Base-by-base conservation (phyloP, 2,113 vertebrate genomes). In the Oreochromis niloticus region DNA sequence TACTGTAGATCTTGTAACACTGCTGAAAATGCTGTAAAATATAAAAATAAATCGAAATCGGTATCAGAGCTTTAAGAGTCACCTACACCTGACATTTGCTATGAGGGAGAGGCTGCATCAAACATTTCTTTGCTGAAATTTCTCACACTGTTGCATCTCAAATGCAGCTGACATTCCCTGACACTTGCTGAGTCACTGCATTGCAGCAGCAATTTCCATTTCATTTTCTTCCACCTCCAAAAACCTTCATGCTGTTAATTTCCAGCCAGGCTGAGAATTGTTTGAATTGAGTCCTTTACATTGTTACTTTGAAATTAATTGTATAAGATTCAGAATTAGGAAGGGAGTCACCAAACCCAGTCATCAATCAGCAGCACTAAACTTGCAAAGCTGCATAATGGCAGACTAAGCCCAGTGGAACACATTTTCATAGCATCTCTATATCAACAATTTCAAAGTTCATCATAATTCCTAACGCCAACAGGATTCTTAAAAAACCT, bases 21-120 rank as follows among this genome's bases (percentile, higher is more conserved):
- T 30, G 79, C 63, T 54, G 59, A 84, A 89, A 78, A 66, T 24
- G 34, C 87, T 43, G 59, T 24, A 54, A 93, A 83, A 54, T 81
- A 71, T 84, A 85, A 81, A 92, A 92, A 89, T 81, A 87, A 80
- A 86, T 68, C 61, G 10, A 48, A 81, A 88, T 78, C 55, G 3
- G 5, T 75, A 83, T 86, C n/a, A 19, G 43, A 78, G 43, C 46
- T 78, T 24, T 27, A 52, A 52, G 39, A 87, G 63, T 84, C 83
- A 91, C 66, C 68, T 84, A 36, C 32, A 79, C 19, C 1, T 85
- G 83, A 87, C 50, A 32, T 85, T 85, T 57, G 32, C 12, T 39
- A 9, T 12, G 80, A 78, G 24, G 36, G 30, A 30, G 32, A 57
- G 32, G 22, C 11, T 14, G 19, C 34, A 32, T 43, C 54, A 57